Percentiles rank a stretch among this genome's conserved stretches.
Evolutionary conservation across 2,888 invertebrate genomes (phyloP).

Genomic region (Balanococcus diminutus): DNA sequence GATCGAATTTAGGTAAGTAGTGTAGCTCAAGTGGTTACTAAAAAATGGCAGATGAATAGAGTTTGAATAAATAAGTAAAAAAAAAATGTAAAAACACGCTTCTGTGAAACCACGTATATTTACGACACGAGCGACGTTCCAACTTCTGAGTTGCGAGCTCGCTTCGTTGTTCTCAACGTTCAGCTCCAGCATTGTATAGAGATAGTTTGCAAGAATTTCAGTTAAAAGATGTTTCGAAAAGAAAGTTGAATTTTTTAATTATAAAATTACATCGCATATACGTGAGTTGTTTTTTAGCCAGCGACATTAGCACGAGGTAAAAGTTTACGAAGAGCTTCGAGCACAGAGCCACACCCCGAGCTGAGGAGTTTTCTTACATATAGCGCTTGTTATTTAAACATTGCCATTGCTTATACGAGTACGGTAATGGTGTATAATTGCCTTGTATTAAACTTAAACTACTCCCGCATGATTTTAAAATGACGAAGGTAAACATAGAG

Average conservation of each 20-base stretch:
- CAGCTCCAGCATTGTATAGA: too few species aligned
- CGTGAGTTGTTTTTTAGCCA: neutral
- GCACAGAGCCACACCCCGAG: neutral
- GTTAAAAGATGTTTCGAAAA: neutral
- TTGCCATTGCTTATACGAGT: conserved; percentile 9
- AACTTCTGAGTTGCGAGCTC: too few species aligned
- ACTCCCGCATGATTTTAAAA: conserved; percentile 5
- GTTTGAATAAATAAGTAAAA: too few species aligned
- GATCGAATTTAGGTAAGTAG: too few species aligned
- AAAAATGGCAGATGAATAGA: too few species aligned
- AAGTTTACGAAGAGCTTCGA: neutral
- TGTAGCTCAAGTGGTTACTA: too few species aligned
- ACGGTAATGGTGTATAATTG: neutral
- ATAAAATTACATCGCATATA: neutral
- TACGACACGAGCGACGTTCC: too few species aligned
- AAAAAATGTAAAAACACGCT: too few species aligned
- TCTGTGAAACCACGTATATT: too few species aligned
- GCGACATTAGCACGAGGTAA: neutral
- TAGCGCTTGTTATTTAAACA: conserved; percentile 5
- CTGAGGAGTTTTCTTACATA: neutral
- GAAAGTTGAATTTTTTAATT: neutral
- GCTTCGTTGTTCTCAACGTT: too few species aligned
- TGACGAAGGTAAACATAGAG: neutral
- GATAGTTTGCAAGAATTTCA: too few species aligned
- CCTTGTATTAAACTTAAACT: conserved; percentile 11